phyloP scores from a whole-genome alignment of 2,888 invertebrate genomes.

The Dastarcus helophoroides region DNA sequence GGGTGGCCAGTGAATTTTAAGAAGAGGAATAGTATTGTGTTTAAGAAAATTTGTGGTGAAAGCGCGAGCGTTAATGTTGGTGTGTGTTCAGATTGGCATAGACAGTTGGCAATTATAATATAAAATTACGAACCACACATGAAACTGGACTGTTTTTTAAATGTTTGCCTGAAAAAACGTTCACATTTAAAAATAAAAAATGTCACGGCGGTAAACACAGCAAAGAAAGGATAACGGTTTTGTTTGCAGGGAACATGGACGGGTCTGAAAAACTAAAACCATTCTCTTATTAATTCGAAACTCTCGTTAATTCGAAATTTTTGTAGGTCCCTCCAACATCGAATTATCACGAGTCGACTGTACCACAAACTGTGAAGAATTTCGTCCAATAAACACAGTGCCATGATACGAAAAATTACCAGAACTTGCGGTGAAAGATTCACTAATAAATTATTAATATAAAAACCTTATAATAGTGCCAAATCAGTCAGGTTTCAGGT shows the following conservation, averaged over 20 bases:
- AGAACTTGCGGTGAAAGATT: too few species aligned
- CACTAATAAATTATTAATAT: too few species aligned
- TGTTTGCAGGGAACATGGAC: slow-evolving; percentile 3
- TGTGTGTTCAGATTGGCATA: slow-evolving; percentile 3
- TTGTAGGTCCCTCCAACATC: too few species aligned
- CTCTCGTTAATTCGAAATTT: too few species aligned
- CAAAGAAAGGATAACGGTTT: slow-evolving; percentile 3
- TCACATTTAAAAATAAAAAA: neutral
- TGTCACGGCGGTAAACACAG: slow-evolving; percentile 4
- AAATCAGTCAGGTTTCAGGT: too few species aligned
- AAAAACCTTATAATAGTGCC: too few species aligned
- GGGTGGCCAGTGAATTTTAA: slow-evolving; percentile 6
- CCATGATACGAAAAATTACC: too few species aligned
- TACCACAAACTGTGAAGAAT: too few species aligned
- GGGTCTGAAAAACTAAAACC: slow-evolving; percentile 4
- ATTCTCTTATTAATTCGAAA: too few species aligned
- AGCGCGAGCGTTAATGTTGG: slow-evolving; percentile 5
- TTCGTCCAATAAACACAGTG: too few species aligned
- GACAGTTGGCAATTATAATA: slow-evolving; percentile 3
- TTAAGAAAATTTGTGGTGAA: slow-evolving; percentile 5
- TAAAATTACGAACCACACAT: slow-evolving; percentile 4
- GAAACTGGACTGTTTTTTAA: slow-evolving; percentile 1
- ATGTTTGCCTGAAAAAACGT: neutral
- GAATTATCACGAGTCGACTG: too few species aligned
- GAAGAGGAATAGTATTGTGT: slow-evolving; percentile 3